Percentiles rank a stretch among this genome's conserved stretches.
Conservation (phyloP, 2,888 invertebrate genomes). For the Melitaea athalia region DNA sequence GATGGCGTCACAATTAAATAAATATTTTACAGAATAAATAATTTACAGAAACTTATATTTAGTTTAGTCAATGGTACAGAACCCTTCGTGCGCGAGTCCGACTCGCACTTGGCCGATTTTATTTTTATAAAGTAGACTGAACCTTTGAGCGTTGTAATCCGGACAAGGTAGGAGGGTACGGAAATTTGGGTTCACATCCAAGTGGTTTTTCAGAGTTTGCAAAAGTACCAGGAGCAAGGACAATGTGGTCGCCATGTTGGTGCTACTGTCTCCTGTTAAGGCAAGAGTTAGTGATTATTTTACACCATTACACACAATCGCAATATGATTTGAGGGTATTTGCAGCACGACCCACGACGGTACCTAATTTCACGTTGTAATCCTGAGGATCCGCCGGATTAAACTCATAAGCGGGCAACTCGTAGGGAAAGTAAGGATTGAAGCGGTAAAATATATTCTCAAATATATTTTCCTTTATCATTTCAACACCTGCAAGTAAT, state of each 20-base stretch:
- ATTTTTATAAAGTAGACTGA: not conserved
- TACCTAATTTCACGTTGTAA: slow-evolving; percentile 60
- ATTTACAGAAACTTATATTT: too few species aligned
- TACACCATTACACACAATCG: too few species aligned
- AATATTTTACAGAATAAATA: too few species aligned
- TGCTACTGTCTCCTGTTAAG: slow-evolving; percentile 62
- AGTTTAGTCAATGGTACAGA: too few species aligned
- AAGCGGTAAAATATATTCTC: slow-evolving; percentile 70
- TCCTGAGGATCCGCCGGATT: slow-evolving; percentile 61
- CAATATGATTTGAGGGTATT: too few species aligned
- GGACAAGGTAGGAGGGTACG: slow-evolving; percentile 53
- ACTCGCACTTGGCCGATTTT: too few species aligned
- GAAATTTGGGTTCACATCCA: slow-evolving; percentile 49
- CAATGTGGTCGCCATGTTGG: slow-evolving; percentile 53
- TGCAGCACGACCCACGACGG: not conserved
- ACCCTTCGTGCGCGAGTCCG: too few species aligned
- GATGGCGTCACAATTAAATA: too few species aligned
- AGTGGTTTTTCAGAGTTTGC: slow-evolving; percentile 51
- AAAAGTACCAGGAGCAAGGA: slow-evolving; percentile 61
- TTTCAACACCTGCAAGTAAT: slow-evolving; percentile 56
- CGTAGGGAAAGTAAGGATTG: slow-evolving; percentile 67
- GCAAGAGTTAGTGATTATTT: too few species aligned
- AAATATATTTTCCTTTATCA: slow-evolving; percentile 67
- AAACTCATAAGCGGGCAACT: slow-evolving; percentile 57
- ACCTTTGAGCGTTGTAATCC: slow-evolving; percentile 64